Evolutionary conservation across 2,113 vertebrate genomes (phyloP), one percentile per base, ranked within the genome.

Genomic region (Pangasianodon gigas): DNA sequence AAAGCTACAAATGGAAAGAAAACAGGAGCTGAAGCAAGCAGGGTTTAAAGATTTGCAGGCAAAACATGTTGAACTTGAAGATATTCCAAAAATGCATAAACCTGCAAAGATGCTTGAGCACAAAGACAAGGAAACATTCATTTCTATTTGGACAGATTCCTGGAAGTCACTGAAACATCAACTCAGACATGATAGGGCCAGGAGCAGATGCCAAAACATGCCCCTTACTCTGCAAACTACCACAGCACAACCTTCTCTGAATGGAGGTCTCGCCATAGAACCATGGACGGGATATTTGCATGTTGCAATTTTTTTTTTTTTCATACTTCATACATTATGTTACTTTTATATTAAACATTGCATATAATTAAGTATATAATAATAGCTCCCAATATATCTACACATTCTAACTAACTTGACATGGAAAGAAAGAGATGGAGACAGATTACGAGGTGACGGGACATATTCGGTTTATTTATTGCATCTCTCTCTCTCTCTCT

Each of bases 141-240:
- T 24, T 18, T n/a, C 90, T 37, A 88, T 94, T 14, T 93, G 95
- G 94, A 93, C 32, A 48, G 91, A 95, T 0, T 93, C 91, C 11
- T 95, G 93, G 94, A 94, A 89, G 87, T 82, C 74, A 21, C 13
- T 93, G 74, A 95, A 93, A 91, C 90, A 93, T 37, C 91, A 90
- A 65, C 85, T 44, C 37, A 44, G 37, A 75, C 71, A 44, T 3
- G 18, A 75, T 4, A 24, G 37, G 19, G 41, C 8, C 37, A 75
- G 41, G 41, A 4, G 1, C 41, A 75, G 71, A 9, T 10, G 0
- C 41, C 18, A 21, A 75, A 44, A 44, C 37, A 44, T 44, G 8
- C 71, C 37, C 7, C 37, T 83, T 58, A 93, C 62, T 84, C 84
- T 24, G 56, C 4, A 37, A 71, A 37, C 32, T 74, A 65, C 54